phyloP scores from a whole-genome alignment of 2,113 vertebrate species.

The Tor tambroides region DNA sequence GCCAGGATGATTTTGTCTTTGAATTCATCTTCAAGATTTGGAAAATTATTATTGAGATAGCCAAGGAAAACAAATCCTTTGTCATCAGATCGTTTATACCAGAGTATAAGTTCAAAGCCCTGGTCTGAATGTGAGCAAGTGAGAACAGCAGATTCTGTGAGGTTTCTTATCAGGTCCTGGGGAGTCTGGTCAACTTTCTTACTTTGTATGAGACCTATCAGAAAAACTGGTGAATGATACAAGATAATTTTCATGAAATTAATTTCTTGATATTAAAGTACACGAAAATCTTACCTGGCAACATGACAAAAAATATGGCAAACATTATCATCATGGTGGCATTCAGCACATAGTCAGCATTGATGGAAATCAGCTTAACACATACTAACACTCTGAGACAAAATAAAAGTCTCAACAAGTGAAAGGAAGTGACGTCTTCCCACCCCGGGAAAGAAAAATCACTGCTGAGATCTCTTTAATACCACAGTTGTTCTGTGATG shows the following conservation, averaged over 20 bases:
- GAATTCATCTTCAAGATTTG: not conserved
- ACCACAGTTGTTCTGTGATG: not conserved
- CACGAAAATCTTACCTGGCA: slow-evolving; percentile 30
- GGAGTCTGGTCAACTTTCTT: slow-evolving; percentile 4
- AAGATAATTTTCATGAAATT: not conserved
- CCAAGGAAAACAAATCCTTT: not conserved
- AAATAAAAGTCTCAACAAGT: not conserved
- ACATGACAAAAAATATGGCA: not conserved
- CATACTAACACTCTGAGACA: not conserved
- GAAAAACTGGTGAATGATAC: not conserved
- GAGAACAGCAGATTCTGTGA: slow-evolving; percentile 10
- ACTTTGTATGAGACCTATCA: not conserved
- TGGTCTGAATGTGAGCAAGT: slow-evolving; percentile 12
- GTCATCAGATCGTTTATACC: slow-evolving; percentile 38
- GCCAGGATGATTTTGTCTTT: not conserved
- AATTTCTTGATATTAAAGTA: not conserved
- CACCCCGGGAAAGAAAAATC: not conserved
- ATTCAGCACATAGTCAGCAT: not conserved
- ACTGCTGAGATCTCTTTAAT: not conserved
- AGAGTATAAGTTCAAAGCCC: slow-evolving; percentile 1
- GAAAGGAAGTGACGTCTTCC: slow-evolving; percentile 9
- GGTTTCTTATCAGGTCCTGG: not conserved
- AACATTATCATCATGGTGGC: not conserved
- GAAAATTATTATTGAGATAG: slow-evolving; percentile 10
- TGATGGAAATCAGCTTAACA: not conserved